These are phyloP conservation scores for Elephas maximus DNA, from an alignment of 2,113 vertebrate genomes.

Conservation along the genomic window DNA sequence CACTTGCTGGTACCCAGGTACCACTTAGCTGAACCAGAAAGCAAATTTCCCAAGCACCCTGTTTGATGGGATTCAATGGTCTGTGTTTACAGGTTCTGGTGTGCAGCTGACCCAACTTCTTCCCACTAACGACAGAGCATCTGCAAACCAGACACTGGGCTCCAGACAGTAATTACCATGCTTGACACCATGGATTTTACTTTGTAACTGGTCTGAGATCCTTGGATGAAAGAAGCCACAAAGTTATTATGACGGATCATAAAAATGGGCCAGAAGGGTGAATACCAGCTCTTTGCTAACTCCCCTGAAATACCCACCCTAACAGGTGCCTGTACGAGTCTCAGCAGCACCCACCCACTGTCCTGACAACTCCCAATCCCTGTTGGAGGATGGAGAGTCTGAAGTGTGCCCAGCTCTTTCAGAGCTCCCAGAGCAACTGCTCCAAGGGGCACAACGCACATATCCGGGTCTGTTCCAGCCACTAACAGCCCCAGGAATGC, in stretches of 20 bases:
- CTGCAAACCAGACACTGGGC: not conserved
- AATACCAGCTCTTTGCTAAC: not conserved
- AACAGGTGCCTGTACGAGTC: not conserved
- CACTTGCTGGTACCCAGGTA: conserved; percentile 30
- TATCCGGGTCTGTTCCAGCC: not conserved
- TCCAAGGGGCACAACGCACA: not conserved
- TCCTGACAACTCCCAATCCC: not conserved
- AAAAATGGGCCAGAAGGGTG: conserved; percentile 32
- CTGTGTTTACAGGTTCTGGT: conserved; percentile 31
- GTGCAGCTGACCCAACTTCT: not conserved
- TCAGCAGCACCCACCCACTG: not conserved
- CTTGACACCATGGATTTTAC: not conserved
- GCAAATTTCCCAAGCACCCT: not conserved
- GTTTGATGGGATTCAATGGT: not conserved
- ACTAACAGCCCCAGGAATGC: not conserved
- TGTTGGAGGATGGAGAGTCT: not conserved
- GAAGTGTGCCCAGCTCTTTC: too few relatives aligned
- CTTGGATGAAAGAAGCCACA: conserved; percentile 73
- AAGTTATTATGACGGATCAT: conserved; percentile 6
- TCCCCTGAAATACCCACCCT: not conserved
- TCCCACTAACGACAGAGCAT: not conserved
- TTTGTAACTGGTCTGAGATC: conserved; percentile 67
- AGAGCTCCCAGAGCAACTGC: too few relatives aligned
- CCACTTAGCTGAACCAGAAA: conserved; percentile 70
- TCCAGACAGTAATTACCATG: conserved; percentile 60